Evolutionary conservation across 2,113 vertebrate genomes (phyloP).

Genomic region (Ranitomeya variabilis): DNA sequence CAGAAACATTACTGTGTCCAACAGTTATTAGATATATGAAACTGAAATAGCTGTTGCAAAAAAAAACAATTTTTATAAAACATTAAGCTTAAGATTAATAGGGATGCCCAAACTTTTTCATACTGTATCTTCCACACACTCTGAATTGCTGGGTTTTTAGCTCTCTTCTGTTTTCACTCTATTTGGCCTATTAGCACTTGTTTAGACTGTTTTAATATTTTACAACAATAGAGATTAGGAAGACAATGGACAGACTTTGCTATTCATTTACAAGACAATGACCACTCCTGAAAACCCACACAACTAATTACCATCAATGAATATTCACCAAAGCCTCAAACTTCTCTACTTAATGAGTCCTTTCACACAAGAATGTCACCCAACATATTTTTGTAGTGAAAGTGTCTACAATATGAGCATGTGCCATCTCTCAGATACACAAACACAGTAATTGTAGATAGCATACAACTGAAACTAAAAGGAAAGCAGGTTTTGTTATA

Average conservation of each 20-base stretch:
- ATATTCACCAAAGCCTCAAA: slow-evolving; percentile 67
- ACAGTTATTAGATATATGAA: no score
- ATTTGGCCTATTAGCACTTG: slow-evolving; percentile 68
- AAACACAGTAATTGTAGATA: background rate
- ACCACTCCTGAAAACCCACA: slow-evolving; percentile 62
- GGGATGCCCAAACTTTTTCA: no score
- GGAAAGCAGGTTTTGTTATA: background rate
- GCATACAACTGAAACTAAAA: background rate
- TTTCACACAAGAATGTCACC: slow-evolving; percentile 68
- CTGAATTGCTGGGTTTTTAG: background rate
- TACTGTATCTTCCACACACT: background rate
- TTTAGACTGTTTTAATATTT: slow-evolving; percentile 72
- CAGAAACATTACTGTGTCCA: no score
- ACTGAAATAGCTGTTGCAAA: no score
- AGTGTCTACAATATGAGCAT: background rate
- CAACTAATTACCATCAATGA: slow-evolving; percentile 66
- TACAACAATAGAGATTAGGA: slow-evolving; percentile 69
- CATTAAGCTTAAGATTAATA: no score
- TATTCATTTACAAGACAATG: slow-evolving; percentile 70
- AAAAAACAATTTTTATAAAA: no score
- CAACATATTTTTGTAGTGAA: slow-evolving; percentile 29
- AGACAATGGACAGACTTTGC: slow-evolving; percentile 64
- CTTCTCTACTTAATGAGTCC: slow-evolving; percentile 65
- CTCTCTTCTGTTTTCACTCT: slow-evolving; percentile 61
- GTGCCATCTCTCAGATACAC: background rate